Conservation (phyloP, 2,113 vertebrate species). For the Alexandromys fortis region DNA sequence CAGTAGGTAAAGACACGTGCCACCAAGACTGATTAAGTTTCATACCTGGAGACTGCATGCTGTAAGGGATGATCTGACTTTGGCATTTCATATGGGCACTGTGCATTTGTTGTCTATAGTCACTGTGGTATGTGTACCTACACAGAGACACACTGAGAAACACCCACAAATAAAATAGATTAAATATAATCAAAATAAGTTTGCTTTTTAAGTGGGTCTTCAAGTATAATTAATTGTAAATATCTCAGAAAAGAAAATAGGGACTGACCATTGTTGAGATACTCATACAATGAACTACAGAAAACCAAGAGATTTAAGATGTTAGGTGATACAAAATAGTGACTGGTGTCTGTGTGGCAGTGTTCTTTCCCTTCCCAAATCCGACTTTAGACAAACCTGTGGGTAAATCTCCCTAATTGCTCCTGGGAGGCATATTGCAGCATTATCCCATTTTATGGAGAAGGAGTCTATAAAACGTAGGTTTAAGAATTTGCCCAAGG, state of each 20-base stretch:
- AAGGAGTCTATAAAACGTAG: constrained; percentile 43
- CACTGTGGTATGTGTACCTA: no score
- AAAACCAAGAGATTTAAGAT: neutral
- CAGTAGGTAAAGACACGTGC: neutral
- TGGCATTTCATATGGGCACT: neutral
- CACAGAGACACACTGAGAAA: neutral
- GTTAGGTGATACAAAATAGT: constrained; percentile 12
- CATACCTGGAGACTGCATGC: neutral
- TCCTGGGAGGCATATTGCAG: constrained; percentile 43
- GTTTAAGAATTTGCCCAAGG: constrained; percentile 33
- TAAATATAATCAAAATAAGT: neutral
- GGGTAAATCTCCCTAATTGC: constrained; percentile 54
- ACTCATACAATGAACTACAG: neutral
- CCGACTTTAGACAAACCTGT: neutral
- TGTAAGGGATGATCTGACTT: neutral
- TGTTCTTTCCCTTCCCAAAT: neutral
- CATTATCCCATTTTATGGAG: constrained; percentile 72
- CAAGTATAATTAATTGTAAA: constrained; percentile 47
- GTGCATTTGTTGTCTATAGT: neutral
- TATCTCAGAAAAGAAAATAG: constrained; percentile 9
- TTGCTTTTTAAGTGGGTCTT: neutral
- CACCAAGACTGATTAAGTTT: neutral
- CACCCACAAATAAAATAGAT: neutral
- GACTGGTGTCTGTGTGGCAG: neutral
- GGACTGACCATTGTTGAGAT: neutral